phyloP scores from a whole-genome alignment of 2,797 vertebrate species.

The Bradypus variegatus region DNA sequence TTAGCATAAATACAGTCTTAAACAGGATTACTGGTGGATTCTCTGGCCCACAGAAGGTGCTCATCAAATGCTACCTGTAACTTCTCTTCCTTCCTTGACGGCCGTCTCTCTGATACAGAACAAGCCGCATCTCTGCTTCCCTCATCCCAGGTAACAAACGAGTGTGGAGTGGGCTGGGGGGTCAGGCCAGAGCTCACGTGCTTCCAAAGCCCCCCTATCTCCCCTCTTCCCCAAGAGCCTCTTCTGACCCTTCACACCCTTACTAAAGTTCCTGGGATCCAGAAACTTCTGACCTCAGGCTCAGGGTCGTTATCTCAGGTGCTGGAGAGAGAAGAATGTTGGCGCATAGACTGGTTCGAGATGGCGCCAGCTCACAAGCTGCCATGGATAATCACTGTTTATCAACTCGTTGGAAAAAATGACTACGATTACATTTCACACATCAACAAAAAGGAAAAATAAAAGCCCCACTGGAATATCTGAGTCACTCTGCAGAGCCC shows the following conservation, averaged over 20 bases:
- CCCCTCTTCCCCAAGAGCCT: neutral
- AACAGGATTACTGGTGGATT: neutral
- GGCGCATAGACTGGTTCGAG: neutral
- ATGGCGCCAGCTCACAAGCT: conserved; percentile 65
- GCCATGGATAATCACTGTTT: conserved; percentile 72
- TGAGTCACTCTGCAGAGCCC: conserved; percentile 74
- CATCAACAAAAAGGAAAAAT: conserved; percentile 67
- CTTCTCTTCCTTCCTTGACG: neutral
- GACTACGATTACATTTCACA: conserved; percentile 70
- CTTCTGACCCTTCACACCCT: neutral
- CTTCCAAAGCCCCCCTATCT: neutral
- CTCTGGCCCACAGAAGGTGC: neutral
- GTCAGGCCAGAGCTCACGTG: neutral
- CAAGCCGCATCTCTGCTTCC: neutral
- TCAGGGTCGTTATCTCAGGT: neutral
- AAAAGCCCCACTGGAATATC: conserved; percentile 72
- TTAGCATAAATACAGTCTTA: neutral
- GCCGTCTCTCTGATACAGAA: neutral
- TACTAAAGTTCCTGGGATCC: neutral
- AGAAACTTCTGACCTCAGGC: neutral
- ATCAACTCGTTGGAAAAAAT: conserved; percentile 76
- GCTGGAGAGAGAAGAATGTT: neutral
- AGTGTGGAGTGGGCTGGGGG: neutral
- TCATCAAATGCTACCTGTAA: neutral
- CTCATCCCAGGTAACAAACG: neutral